Percentiles rank a stretch among this genome's conserved stretches.
phyloP scores from a whole-genome alignment of 2,797 vertebrate genomes.

The Potorous gilbertii region DNA sequence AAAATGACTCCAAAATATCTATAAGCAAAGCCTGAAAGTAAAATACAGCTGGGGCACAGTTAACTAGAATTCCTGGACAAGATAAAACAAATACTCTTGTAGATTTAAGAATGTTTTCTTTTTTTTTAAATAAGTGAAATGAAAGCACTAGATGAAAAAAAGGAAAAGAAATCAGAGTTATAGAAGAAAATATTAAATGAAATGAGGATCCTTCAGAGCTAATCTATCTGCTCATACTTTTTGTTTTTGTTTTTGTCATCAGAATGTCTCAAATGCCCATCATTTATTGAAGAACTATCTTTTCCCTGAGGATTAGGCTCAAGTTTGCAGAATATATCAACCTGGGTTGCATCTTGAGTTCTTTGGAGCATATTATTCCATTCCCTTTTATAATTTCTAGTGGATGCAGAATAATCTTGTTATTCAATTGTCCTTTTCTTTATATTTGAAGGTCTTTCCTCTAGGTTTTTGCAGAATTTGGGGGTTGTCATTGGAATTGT shows the following conservation, averaged over 20 bases:
- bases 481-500: too few species aligned
- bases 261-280: background rate
- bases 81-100: background rate
- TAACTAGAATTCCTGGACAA: too few species aligned
- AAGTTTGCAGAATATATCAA: background rate
- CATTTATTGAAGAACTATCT: background rate
- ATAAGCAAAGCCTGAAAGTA: background rate
- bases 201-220: background rate
- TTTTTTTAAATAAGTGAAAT: background rate
- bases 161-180: background rate
- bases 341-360: background rate
- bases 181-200: background rate
- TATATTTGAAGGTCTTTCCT: too few species aligned
- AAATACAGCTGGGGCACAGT: background rate
- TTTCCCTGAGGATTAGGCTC: background rate
- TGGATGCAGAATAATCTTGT: too few species aligned
- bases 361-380: too few species aligned
- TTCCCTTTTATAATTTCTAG: too few species aligned
- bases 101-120: background rate
- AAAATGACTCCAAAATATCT: background rate
- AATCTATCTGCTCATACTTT: background rate
- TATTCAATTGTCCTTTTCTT: too few species aligned
- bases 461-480: too few species aligned
- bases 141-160: background rate
- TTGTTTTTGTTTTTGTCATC: background rate